Conservation (phyloP, 2,888 invertebrate species). For the Glaucopsyche alexis region DNA sequence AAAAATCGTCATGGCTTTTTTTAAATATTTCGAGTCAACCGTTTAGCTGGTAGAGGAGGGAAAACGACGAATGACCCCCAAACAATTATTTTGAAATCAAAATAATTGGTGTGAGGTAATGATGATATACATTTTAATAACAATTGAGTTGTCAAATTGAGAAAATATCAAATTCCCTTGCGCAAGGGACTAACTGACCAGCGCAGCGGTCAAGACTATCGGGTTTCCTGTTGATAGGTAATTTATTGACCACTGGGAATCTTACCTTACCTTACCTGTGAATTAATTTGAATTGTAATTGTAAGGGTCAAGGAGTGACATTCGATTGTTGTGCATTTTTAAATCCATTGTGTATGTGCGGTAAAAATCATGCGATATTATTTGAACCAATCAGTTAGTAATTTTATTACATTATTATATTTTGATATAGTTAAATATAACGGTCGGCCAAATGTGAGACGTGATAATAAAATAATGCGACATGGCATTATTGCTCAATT, state of each 20-base stretch:
- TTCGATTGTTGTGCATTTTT: constrained; percentile 31
- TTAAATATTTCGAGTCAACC: no score
- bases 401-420: background rate
- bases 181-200: constrained; percentile 66
- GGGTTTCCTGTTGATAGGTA: constrained; percentile 65
- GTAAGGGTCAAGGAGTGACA: constrained; percentile 35
- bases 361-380: background rate
- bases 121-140: background rate
- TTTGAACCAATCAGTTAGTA: background rate
- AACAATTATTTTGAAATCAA: no score
- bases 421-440: background rate
- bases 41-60: no score
- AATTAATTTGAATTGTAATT: constrained; percentile 71
- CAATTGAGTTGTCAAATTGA: background rate
- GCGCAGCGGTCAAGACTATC: constrained; percentile 73
- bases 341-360: background rate
- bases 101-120: no score
- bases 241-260: constrained; percentile 56
- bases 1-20: no score
- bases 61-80: no score
- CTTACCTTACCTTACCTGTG: constrained; percentile 34
- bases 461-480: no score
- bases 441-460: no score
- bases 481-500: no score
- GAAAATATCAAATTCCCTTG: background rate